Base-by-base conservation (phyloP, 2,797 vertebrate genomes). In the Ceryle rudis region DNA sequence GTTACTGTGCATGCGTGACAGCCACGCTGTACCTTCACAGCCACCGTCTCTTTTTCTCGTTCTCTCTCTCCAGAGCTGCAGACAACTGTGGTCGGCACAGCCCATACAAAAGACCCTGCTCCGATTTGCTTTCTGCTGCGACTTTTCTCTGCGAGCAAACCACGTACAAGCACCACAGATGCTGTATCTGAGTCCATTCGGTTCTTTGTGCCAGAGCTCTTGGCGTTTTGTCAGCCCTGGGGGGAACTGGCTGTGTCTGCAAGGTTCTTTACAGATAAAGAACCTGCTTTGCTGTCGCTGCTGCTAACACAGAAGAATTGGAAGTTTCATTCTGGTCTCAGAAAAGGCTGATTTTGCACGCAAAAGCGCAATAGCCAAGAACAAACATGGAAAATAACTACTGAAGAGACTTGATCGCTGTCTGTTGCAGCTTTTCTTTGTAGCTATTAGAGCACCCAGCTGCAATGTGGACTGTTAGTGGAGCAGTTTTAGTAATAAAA, bases 1-100 rank as follows among this genome's bases (percentile, higher is more conserved):
- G 46, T 21, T 33, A 16, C 55, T 42, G 14, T 29, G 28, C 1
- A 0, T 3, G 4, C 7, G 1, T 44, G 46, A 42, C 57, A 90
- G 67, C 21, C 64, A 20, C 11, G 3, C 26, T 21, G 12, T 29
- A 62, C 49, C 81, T 65, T 72, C 83, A 49, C n/a, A 20, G 39
- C 2, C 35, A 54, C 60, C n/a, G 5, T 69, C 41, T 35, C 70
- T 47, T 37, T 17, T 18, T 39, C 51, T 39, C 37, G n/a, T n/a
- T 14, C 17, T 46, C 60, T 42, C 29, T 46, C 44, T 21, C 39
- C 54, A 54, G 49, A 84, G 31, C 39, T 73, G 51, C 86, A 86
- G 75, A 23, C 7, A 29, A 2, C 19, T 25, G 7, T 46, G 73
- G 33, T n/a, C 69, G 64, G 10, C 60, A 3, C 35, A 51, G 52